A percentile compares a stretch with the other conserved stretches of the same genome.
Evolutionary conservation across 2,888 invertebrate species (phyloP).

Genomic region (Noctua pronuba): DNA sequence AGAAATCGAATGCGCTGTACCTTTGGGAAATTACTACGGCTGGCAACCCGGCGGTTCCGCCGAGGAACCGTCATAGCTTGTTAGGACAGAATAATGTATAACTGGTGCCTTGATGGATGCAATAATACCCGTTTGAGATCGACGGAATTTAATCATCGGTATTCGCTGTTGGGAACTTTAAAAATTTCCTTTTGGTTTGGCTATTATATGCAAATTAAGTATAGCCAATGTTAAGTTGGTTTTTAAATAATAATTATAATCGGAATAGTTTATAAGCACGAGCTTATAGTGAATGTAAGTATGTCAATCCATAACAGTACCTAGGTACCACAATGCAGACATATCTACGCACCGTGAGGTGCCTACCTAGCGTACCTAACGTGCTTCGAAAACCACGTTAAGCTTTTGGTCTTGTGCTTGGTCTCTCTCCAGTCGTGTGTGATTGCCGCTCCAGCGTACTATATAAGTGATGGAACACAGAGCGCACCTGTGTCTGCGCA

Average conservation of each 20-base stretch:
- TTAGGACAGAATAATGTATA: constrained; percentile 61
- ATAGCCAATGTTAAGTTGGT: neutral
- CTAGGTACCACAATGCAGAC: neutral
- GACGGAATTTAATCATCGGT: neutral
- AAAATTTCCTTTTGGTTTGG: neutral
- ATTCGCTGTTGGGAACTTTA: neutral
- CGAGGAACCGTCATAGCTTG: constrained; percentile 64
- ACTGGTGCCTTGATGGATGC: constrained; percentile 49
- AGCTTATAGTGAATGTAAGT: neutral
- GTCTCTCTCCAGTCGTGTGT: neutral
- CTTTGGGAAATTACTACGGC: constrained; percentile 81
- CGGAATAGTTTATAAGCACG: neutral
- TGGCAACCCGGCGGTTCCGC: constrained; percentile 66
- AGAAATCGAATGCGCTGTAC: constrained; percentile 76
- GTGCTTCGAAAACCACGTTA: neutral
- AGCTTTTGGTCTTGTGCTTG: neutral
- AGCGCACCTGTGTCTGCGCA: neutral
- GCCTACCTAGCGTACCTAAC: neutral
- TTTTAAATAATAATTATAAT: neutral
- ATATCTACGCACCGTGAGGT: neutral
- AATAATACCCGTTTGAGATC: constrained; percentile 40
- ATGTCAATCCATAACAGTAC: neutral
- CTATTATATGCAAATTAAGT: too few species aligned
- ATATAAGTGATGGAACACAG: neutral
- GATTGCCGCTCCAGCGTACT: neutral